A percentile compares a stretch with the other conserved stretches of the same genome.
phyloP scores from a whole-genome alignment of 30 jellyfish, hydroid and myxozoan genomes.

The Aurelia aurita complex sp. Pacific region DNA sequence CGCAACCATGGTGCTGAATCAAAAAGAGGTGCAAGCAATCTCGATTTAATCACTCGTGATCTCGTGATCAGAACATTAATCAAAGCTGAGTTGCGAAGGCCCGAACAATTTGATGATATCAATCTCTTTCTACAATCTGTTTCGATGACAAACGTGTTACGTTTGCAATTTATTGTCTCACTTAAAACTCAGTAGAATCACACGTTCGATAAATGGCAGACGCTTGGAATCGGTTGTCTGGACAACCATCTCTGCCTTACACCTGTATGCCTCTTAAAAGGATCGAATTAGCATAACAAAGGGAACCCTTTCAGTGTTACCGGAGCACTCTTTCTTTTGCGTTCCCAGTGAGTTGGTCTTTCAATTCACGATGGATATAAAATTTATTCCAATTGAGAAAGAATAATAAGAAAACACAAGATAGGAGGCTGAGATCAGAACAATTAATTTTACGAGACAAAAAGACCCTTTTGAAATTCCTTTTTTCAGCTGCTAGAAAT shows the following conservation, averaged over 20 bases:
- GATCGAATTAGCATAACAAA: slow-evolving; percentile 40
- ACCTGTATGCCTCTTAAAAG: slow-evolving; percentile 33
- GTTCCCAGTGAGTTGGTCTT: neutral
- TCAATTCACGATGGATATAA: neutral
- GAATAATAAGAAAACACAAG: slow-evolving; percentile 33
- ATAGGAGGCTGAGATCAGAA: slow-evolving; percentile 40
- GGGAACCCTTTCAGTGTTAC: neutral
- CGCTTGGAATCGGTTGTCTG: slow-evolving; percentile 36
- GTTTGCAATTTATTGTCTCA: neutral
- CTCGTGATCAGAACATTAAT: too few relatives aligned
- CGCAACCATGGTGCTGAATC: too few relatives aligned
- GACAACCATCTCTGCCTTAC: slow-evolving; percentile 27
- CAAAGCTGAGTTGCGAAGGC: too few relatives aligned
- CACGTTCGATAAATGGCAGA: slow-evolving; percentile 32
- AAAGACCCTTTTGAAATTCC: slow-evolving; percentile 36
- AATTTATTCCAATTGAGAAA: slow-evolving; percentile 26
- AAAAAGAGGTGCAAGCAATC: too few relatives aligned
- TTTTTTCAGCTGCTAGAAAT: slow-evolving; percentile 62
- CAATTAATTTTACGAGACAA: slow-evolving; percentile 55
- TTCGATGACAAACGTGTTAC: neutral
- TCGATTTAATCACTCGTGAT: too few relatives aligned
- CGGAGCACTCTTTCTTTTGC: neutral
- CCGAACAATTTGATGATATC: too few relatives aligned
- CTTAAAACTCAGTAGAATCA: neutral
- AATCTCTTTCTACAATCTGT: too few relatives aligned